A percentile compares a stretch with the other conserved stretches of the same genome.
phyloP scores from a whole-genome alignment of 1,140 invertebrate species.

The Coenobita brevimanus region DNA sequence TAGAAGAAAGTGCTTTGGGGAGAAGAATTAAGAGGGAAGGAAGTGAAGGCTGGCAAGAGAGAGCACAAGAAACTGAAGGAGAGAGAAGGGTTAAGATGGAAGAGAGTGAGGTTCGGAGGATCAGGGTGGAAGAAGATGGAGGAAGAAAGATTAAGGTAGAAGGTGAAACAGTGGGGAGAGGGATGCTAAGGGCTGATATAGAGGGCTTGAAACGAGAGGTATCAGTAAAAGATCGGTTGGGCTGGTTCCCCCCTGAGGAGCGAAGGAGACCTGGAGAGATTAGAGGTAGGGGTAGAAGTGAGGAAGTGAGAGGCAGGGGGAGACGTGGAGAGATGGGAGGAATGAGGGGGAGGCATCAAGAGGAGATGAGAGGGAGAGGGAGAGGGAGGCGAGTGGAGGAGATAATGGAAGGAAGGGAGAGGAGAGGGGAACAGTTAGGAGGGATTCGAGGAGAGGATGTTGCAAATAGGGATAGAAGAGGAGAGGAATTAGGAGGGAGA shows the following conservation, averaged over 20 bases:
- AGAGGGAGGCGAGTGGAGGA: background rate
- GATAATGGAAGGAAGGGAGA: background rate
- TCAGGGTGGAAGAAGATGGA: background rate
- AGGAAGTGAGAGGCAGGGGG: background rate
- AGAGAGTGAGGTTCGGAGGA: background rate
- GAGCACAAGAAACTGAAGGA: no score
- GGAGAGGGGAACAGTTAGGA: background rate
- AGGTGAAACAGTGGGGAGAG: background rate
- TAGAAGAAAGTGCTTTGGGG: no score
- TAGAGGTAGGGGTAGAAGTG: background rate
- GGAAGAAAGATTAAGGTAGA: background rate
- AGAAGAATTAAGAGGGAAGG: no score
- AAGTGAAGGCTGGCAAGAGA: no score
- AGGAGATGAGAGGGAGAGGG: background rate
- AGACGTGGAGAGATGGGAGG: background rate
- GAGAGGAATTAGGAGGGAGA: background rate
- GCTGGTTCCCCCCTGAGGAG: background rate
- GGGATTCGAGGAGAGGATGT: background rate
- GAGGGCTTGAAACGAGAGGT: background rate
- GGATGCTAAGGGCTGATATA: background rate
- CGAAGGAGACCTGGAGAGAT: background rate
- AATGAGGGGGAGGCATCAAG: background rate
- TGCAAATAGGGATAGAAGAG: background rate
- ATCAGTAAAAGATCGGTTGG: no score
- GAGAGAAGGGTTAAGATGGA: background rate